Percentiles rank a stretch among this genome's conserved stretches.
phyloP scores from a whole-genome alignment of 2,113 vertebrate genomes.

The Podilymbus podiceps region DNA sequence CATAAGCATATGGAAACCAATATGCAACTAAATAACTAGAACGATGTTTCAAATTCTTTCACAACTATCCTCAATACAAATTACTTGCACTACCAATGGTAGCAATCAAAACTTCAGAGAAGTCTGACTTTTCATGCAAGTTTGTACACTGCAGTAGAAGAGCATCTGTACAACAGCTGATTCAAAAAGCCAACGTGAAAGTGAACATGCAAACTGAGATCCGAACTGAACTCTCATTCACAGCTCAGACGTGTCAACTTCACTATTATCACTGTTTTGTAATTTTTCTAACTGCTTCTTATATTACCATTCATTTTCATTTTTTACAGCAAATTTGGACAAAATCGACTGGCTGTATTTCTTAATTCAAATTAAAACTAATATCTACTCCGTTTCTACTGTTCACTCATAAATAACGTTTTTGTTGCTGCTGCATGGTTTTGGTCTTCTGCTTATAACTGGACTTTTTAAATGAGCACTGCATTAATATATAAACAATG shows the following conservation, averaged over 20 bases:
- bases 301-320: neutral
- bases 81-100: neutral
- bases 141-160: neutral
- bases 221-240: neutral
- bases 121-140: neutral
- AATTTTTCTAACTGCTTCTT: neutral
- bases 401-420: neutral
- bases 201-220: neutral
- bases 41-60: neutral
- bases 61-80: neutral
- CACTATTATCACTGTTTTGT: neutral
- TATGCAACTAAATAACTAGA: neutral
- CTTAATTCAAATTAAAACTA: neutral
- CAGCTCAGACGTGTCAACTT: neutral
- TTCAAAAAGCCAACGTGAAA: neutral
- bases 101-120: neutral
- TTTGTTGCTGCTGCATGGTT: neutral
- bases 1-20: neutral
- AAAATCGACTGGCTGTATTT: neutral
- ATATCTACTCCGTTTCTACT: neutral
- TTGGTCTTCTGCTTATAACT: neutral
- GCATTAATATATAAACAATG: neutral
- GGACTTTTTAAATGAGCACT: neutral
- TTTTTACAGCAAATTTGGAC: neutral
- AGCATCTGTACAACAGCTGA: neutral